Evolutionary conservation across 1,140 invertebrate genomes (phyloP), one percentile per base, ranked within the genome.

Genomic region (Hermatobates lingyangjiaoensis): DNA sequence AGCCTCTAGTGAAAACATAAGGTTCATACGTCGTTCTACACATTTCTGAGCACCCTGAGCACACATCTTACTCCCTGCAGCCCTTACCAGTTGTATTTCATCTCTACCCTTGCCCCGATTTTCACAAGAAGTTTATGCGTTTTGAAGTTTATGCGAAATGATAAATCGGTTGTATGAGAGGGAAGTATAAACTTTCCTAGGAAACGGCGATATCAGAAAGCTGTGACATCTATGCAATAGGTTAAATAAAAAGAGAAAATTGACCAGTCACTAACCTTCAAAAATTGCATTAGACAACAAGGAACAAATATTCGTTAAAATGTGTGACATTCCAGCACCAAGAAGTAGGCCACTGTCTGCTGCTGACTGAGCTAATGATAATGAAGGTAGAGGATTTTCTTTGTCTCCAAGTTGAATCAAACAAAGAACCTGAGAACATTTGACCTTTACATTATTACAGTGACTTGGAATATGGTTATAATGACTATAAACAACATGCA

Each of bases 301-400:
- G 30, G 38, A 21, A 20, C 58, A 58, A 1, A 54, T 45, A n/a
- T 49, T 2, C 24, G 60, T 53, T 30, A 61, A 27, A 30, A 56
- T 48, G 21, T 56, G 24, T 20, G 52, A 28, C 12, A 53, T 53
- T 15, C 42, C 53, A 45, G 45, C 50, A 10, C 86, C 87, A 70
- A 91, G 77, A 20, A 92, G 63, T 53, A 91, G 68, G 2, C 85
- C 87, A 70, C 80, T 77, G 67, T 93, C 88, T 63, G 84, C 74
- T 51, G 76, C 74, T 64, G 77, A 71, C 46, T 86, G 72, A 30
- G 76, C 71, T 57, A 76, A 64, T 57, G 70, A 62, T 12, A 73
- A 59, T 44, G 54, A 49, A 49, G 60, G 56, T 30, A 54, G 25
- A 27, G 53, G 21, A 49, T 45, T 52, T 7, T 56, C 26, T 7